These are phyloP conservation scores for Sarcophaga caerulescens DNA, from an alignment of 2,888 invertebrate species.

Conservation along the genomic window DNA sequence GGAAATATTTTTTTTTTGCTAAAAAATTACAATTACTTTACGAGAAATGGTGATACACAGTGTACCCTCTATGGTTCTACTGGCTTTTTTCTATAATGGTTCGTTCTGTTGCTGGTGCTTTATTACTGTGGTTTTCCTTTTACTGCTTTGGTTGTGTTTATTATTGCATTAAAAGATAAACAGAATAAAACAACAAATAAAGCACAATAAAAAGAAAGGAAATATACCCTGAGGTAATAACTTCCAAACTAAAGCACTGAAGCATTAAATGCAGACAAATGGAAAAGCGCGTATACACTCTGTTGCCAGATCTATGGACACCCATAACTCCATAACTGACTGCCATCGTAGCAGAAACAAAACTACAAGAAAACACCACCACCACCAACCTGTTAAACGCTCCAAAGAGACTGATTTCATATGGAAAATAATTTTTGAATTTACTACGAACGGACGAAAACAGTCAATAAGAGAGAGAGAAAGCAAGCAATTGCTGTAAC, in stretches of 20 bases:
- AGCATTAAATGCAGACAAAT: conserved; percentile 26
- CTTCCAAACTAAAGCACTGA: conserved; percentile 38
- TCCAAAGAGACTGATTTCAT: not conserved
- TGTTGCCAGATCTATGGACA: not conserved
- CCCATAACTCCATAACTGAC: not conserved
- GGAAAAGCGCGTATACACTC: not conserved
- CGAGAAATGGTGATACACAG: conserved; percentile 1
- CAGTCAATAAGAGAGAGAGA: not conserved
- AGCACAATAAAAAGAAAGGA: not conserved
- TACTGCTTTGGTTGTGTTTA: conserved; percentile 5
- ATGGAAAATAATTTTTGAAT: not conserved
- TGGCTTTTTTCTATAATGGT: not conserved
- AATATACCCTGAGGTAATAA: conserved; percentile 37
- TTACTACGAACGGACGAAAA: not conserved
- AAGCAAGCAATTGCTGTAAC: not conserved
- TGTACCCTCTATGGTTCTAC: not conserved
- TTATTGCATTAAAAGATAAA: conserved; percentile 31
- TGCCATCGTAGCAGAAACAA: too few species aligned
- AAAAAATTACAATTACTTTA: not conserved
- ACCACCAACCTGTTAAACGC: conserved; percentile 54
- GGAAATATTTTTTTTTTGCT: not conserved
- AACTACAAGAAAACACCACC: not conserved
- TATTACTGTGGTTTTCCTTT: not conserved
- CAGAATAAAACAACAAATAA: not conserved
- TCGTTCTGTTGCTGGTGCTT: not conserved